phyloP scores from a whole-genome alignment of 2,113 vertebrate genomes.

The Epinephelus lanceolatus region DNA sequence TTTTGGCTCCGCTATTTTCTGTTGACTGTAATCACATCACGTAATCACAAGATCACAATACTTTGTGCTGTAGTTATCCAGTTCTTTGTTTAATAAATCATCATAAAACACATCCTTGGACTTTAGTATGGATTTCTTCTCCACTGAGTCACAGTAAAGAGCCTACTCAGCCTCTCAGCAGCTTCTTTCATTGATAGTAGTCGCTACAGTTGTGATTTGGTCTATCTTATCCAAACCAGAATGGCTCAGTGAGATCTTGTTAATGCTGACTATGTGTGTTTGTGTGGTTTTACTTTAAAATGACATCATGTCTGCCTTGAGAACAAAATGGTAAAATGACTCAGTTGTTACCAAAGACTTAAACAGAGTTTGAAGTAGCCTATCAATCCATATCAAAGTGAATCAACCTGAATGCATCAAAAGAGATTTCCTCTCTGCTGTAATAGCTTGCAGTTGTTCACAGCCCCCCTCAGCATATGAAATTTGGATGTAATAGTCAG shows the following conservation, averaged over 20 bases:
- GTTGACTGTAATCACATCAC: too few species aligned
- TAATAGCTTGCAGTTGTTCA: constrained; percentile 14
- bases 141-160: too few species aligned
- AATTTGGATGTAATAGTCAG: constrained; percentile 35
- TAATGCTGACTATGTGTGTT: neutral
- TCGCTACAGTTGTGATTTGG: too few species aligned
- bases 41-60: too few species aligned
- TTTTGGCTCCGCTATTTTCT: too few species aligned
- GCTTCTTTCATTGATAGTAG: too few species aligned
- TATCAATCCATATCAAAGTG: constrained; percentile 12
- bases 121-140: too few species aligned
- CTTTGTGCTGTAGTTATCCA: too few species aligned
- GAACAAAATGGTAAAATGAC: neutral
- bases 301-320: neutral
- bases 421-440: constrained; percentile 10
- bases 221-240: neutral
- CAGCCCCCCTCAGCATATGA: constrained; percentile 10
- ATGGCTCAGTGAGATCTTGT: neutral
- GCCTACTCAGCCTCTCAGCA: too few species aligned
- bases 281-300: neutral
- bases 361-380: neutral
- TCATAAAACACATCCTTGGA: too few species aligned
- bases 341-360: neutral
- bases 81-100: too few species aligned
- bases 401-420: constrained; percentile 5